These are phyloP conservation scores for Crotophaga sulcirostris DNA, from an alignment of 2,113 vertebrate species.

Conservation along the genomic window DNA sequence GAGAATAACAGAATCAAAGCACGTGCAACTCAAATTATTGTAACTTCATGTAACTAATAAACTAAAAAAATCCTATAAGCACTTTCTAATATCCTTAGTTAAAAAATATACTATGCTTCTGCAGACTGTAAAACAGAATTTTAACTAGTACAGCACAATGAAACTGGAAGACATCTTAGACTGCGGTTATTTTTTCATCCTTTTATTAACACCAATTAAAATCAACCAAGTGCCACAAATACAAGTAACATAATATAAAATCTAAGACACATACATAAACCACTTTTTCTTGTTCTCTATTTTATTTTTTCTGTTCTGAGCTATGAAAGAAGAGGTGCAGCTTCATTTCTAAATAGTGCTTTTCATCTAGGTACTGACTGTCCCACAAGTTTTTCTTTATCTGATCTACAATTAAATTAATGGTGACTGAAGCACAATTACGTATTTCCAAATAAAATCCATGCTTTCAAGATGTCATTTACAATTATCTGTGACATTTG, in stretches of 20 bases:
- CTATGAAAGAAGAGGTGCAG: not conserved
- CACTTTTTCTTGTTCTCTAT: not conserved
- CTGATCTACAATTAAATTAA: not conserved
- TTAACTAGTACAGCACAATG: not conserved
- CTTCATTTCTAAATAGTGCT: not conserved
- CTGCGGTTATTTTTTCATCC: not conserved
- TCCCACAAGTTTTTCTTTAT: not conserved
- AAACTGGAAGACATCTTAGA: not conserved
- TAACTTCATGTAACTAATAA: not conserved
- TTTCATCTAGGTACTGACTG: not conserved
- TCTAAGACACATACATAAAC: not conserved
- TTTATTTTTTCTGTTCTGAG: no score
- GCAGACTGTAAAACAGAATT: not conserved
- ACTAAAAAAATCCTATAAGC: not conserved
- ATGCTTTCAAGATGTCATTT: not conserved
- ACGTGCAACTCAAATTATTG: accelerated
- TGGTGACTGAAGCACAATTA: not conserved
- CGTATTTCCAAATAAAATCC: not conserved
- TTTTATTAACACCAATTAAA: not conserved
- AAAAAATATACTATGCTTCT: not conserved
- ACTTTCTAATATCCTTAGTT: not conserved
- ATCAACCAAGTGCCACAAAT: not conserved
- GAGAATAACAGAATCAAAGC: not conserved
- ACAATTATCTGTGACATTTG: not conserved
- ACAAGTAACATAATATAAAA: not conserved